Evolutionary conservation across 2,797 vertebrate species (phyloP).

Genomic region (Botia kubotai): DNA sequence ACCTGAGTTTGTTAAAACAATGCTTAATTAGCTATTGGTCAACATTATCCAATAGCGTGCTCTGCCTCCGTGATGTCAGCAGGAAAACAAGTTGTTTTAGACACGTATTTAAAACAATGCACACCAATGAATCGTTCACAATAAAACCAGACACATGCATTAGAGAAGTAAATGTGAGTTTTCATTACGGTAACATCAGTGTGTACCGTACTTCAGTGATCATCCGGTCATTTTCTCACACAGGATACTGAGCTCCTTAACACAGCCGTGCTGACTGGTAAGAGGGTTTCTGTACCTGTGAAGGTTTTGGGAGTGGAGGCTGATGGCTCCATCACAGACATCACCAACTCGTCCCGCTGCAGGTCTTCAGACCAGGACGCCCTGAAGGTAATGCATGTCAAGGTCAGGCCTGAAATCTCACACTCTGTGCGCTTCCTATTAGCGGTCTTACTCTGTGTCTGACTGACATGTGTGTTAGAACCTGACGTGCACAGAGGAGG

Average conservation of each 20-base stretch:
- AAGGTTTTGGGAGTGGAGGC: slow-evolving; percentile 88
- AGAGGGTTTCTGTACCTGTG: slow-evolving; percentile 82
- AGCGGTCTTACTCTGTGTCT: slow-evolving; percentile 34
- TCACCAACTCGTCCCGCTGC: slow-evolving; percentile 88
- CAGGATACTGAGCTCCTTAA: slow-evolving; percentile 91
- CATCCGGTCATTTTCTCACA: background rate
- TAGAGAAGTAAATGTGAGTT: background rate
- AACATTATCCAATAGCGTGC: background rate
- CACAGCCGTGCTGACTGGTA: slow-evolving; percentile 89
- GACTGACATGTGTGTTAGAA: slow-evolving; percentile 56
- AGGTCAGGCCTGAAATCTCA: slow-evolving; percentile 42
- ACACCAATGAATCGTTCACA: background rate
- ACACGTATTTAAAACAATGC: background rate
- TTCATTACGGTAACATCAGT: background rate
- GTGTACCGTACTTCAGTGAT: background rate
- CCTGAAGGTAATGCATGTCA: slow-evolving; percentile 81
- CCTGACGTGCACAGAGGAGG: slow-evolving; percentile 31
- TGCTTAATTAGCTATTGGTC: background rate
- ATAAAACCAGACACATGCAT: background rate
- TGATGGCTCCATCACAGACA: slow-evolving; percentile 81
- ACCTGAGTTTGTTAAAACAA: background rate
- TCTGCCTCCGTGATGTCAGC: background rate
- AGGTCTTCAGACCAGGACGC: slow-evolving; percentile 84
- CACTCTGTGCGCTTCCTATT: slow-evolving; percentile 42
- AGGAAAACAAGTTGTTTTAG: background rate